phyloP scores from a whole-genome alignment of 2,888 invertebrate genomes.

The Byasa hedistus region DNA sequence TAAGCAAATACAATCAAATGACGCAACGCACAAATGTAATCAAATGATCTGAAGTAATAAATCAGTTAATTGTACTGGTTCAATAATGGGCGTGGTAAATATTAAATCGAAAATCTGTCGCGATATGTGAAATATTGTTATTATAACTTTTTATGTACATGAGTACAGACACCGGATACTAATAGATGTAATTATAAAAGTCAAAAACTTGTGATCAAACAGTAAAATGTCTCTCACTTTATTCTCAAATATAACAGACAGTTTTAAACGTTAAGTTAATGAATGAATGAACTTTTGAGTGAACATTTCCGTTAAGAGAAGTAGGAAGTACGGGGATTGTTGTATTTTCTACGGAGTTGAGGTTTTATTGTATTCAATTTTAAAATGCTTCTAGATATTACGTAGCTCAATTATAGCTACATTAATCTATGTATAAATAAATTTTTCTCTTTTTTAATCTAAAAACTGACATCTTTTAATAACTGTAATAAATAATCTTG shows the following conservation, averaged over 20 bases:
- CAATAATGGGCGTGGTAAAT: constrained; percentile 20
- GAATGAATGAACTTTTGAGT: too few relatives aligned
- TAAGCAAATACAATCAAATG: constrained; percentile 42
- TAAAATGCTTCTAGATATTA: too few relatives aligned
- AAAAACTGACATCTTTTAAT: too few relatives aligned
- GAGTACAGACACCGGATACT: not conserved
- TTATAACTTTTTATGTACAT: not conserved
- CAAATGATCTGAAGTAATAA: constrained; percentile 25
- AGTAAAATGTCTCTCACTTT: not conserved
- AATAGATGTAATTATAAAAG: not conserved
- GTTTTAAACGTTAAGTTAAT: not conserved
- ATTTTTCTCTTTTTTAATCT: too few relatives aligned
- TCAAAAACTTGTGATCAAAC: not conserved
- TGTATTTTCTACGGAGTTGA: not conserved
- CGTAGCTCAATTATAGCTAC: too few relatives aligned
- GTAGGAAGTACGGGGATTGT: not conserved
- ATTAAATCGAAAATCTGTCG: constrained; percentile 5
- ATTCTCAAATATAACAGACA: not conserved
- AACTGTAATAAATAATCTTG: too few relatives aligned
- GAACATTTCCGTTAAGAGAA: not conserved
- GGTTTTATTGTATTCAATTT: too few relatives aligned
- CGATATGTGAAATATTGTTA: not conserved
- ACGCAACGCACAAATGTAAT: constrained; percentile 32
- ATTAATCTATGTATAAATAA: too few relatives aligned
- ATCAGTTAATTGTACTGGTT: constrained; percentile 30